phyloP scores from a whole-genome alignment of 1,140 invertebrate genomes.

The Branchinecta lindahli region DNA sequence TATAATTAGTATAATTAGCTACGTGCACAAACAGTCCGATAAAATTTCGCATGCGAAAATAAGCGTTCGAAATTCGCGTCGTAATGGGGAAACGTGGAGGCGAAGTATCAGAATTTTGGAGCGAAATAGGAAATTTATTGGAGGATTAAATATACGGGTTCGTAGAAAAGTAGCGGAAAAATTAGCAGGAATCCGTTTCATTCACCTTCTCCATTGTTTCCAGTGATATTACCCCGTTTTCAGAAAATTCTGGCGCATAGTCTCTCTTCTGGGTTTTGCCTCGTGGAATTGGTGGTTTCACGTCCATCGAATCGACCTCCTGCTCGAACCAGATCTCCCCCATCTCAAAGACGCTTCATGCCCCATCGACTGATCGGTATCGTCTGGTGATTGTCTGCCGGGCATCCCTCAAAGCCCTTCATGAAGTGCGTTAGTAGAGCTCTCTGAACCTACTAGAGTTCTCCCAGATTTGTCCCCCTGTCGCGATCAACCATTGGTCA shows the following conservation, averaged over 20 bases:
- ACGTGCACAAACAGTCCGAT: no score
- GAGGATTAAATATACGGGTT: no score
- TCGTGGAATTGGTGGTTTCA: constrained; percentile 66
- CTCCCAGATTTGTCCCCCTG: constrained; percentile 65
- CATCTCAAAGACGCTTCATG: constrained; percentile 46
- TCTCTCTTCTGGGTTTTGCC: constrained; percentile 47
- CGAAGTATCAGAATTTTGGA: no score
- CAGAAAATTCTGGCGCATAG: constrained; percentile 59
- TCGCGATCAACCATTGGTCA: constrained; percentile 28
- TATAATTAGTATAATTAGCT: no score
- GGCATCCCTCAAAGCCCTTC: constrained; percentile 43
- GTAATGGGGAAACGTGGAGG: no score
- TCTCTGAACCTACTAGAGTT: constrained; percentile 55
- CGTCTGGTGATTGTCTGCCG: constrained; percentile 27
- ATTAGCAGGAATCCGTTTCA: no score
- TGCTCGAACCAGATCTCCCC: constrained; percentile 58
- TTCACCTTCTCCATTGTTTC: no score
- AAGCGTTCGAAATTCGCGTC: no score
- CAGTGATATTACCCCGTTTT: no score
- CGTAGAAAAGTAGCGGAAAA: no score
- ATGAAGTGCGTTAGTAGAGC: constrained; percentile 46
- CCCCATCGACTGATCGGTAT: constrained; percentile 46
- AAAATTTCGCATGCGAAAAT: no score
- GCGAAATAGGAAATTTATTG: no score
- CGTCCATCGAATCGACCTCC: constrained; percentile 50